Conservation (phyloP, 2,113 vertebrate genomes). For the Pollachius pollachius region DNA sequence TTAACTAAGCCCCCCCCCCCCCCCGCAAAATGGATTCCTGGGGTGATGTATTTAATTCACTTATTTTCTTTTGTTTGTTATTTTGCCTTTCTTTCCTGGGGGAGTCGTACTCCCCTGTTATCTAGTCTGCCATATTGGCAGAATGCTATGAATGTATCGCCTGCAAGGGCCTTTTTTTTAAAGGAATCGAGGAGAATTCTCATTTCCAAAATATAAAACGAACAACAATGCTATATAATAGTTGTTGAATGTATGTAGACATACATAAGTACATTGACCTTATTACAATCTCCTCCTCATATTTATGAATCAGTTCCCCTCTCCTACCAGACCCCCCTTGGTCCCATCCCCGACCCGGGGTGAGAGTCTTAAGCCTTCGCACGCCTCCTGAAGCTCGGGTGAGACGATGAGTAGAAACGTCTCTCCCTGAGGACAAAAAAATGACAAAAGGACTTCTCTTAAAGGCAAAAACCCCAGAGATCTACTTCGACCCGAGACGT, state of each 20-base stretch:
- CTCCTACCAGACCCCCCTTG: not conserved
- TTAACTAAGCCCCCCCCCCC: conserved; percentile 30
- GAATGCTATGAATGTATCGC: conserved; percentile 71
- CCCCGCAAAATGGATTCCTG: conserved; percentile 9
- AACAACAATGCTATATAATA: conserved; percentile 28
- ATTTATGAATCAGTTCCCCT: not conserved
- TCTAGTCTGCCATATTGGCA: conserved; percentile 78
- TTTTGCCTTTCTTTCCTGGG: conserved; percentile 20
- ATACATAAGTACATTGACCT: conserved; percentile 14
- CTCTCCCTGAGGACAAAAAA: no score
- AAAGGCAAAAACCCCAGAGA: no score
- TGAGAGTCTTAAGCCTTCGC: no score
- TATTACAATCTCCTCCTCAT: not conserved
- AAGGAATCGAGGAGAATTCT: conserved; percentile 18
- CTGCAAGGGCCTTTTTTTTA: conserved; percentile 62
- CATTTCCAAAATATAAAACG: conserved; percentile 21
- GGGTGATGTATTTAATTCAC: conserved; percentile 5
- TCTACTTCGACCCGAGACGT: no score
- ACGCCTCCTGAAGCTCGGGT: no score
- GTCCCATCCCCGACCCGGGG: not conserved
- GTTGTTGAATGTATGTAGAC: conserved; percentile 53
- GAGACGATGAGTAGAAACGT: no score
- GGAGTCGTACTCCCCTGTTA: conserved; percentile 54
- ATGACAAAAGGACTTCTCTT: no score
- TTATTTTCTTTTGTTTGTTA: not conserved